Percentiles rank a stretch among this genome's conserved stretches.
These are phyloP conservation scores for Sinotaia quadrata DNA, from an alignment of 2,888 invertebrate genomes.

Conservation along the genomic window DNA sequence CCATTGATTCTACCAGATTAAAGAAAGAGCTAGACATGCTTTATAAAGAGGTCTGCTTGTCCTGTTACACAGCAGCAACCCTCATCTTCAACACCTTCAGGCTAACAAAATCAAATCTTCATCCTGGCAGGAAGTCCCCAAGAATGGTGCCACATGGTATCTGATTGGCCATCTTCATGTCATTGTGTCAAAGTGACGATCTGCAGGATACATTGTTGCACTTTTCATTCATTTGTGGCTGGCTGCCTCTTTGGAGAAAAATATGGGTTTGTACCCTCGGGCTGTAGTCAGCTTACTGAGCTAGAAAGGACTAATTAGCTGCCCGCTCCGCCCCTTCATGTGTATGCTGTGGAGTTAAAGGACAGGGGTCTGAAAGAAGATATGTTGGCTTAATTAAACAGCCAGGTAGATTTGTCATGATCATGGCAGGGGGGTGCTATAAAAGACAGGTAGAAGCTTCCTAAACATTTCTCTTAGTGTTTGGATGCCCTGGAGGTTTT, in stretches of 20 bases:
- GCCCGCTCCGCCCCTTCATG: background rate
- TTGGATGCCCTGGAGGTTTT: too few species aligned
- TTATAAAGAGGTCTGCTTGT: background rate
- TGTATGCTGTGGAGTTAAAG: background rate
- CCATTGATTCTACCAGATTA: too few species aligned
- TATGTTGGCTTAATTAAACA: conserved; percentile 14
- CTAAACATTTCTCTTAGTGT: too few species aligned
- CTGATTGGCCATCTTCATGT: conserved; percentile 15
- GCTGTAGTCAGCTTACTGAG: background rate
- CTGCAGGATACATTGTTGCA: conserved; percentile 5
- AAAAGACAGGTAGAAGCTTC: conserved; percentile 17
- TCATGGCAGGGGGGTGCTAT: background rate
- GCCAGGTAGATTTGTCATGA: conserved; percentile 13
- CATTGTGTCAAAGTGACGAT: background rate
- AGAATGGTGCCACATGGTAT: background rate
- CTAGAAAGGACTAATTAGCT: conserved; percentile 14
- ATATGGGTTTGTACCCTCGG: conserved; percentile 1
- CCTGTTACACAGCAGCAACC: background rate
- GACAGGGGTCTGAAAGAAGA: background rate
- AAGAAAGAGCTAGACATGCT: conserved; percentile 17
- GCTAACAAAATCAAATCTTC: conserved; percentile 13
- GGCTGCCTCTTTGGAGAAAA: background rate
- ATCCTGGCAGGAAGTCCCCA: conserved; percentile 14
- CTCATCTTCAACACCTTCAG: conserved; percentile 14
- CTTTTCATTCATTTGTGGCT: background rate